Conservation (phyloP, 2,113 vertebrate genomes). For the Notechis scutatus region DNA sequence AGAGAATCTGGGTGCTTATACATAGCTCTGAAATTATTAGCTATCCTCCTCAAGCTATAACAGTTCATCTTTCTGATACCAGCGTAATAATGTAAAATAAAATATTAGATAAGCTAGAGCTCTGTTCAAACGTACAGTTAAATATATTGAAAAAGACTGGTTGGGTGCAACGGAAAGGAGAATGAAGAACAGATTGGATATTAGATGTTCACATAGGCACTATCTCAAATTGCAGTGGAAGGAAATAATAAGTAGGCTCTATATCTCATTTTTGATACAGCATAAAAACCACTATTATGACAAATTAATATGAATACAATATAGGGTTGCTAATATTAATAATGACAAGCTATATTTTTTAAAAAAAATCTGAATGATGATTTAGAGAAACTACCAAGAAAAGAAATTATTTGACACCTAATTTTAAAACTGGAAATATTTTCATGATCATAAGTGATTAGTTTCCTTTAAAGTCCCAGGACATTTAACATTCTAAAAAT, state of each 20-base stretch:
- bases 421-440: conserved; percentile 27
- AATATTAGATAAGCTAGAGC: neutral
- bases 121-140: neutral
- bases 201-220: neutral
- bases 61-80: neutral
- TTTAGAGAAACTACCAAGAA: neutral
- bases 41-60: neutral
- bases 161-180: too few species aligned
- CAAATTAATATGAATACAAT: conserved; percentile 2
- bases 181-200: neutral
- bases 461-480: conserved; percentile 26
- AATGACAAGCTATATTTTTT: conserved; percentile 11
- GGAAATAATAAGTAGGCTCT: conserved; percentile 14
- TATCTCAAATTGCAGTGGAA: neutral
- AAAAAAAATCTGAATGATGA: neutral
- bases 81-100: neutral
- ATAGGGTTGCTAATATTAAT: conserved; percentile 1
- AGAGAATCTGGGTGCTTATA: neutral
- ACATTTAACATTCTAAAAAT: neutral
- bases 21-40: neutral
- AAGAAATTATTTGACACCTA: neutral
- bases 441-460: conserved; percentile 35
- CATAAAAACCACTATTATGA: conserved; percentile 6
- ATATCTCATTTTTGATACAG: conserved; percentile 19
- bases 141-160: neutral